Percentiles rank a stretch among this genome's conserved stretches.
These are phyloP conservation scores for Hecatera dysodea DNA, from an alignment of 2,888 invertebrate genomes.

Conservation along the genomic window DNA sequence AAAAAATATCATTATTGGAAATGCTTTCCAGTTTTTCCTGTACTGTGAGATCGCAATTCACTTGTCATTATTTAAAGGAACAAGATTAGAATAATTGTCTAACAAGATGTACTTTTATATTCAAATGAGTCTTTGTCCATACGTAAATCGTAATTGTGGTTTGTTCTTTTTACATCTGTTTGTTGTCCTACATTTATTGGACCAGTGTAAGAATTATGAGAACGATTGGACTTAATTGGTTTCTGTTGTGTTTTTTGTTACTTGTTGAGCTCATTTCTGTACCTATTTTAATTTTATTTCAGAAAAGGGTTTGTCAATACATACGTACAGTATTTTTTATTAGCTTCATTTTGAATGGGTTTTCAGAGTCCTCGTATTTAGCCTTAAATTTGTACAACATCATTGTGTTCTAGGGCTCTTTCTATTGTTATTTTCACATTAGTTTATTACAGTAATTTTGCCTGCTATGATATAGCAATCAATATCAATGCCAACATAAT, in stretches of 20 bases:
- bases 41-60: constrained; percentile 78
- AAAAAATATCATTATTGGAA: constrained; percentile 79
- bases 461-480: too few relatives aligned
- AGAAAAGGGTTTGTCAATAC: too few relatives aligned
- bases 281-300: too few relatives aligned
- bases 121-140: constrained; percentile 86
- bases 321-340: too few relatives aligned
- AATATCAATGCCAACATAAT: too few relatives aligned
- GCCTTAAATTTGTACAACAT: neutral
- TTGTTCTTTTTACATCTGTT: constrained; percentile 67
- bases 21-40: constrained; percentile 89
- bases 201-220: constrained; percentile 66
- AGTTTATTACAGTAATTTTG: too few relatives aligned
- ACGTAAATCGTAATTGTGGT: constrained; percentile 69
- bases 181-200: constrained; percentile 64
- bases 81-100: constrained; percentile 82
- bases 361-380: neutral
- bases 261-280: neutral
- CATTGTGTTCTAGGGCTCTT: neutral
- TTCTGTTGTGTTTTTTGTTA: constrained; percentile 26
- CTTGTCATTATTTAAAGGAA: constrained; percentile 75
- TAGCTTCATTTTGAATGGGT: too few relatives aligned
- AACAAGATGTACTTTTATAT: constrained; percentile 78
- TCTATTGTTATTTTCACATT: neutral
- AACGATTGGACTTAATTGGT: constrained; percentile 50